Percentiles rank a stretch among this genome's conserved stretches.
Conservation (phyloP, 30 jellyfish, hydroid and myxozoan species). For the Chrysaora quinquecirrha region DNA sequence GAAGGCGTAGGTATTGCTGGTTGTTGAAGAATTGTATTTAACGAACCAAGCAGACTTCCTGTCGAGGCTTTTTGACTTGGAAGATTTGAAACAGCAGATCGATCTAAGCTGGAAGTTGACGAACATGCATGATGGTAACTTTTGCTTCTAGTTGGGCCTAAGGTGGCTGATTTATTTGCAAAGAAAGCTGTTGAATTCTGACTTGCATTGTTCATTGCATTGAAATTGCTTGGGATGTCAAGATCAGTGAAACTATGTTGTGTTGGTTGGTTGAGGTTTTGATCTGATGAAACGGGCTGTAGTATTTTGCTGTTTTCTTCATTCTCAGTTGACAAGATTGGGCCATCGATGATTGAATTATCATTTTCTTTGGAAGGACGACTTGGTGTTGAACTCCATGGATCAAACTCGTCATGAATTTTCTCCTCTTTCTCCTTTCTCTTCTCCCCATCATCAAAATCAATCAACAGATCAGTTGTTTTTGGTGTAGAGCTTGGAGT, state of each 20-base stretch:
- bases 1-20: conserved; percentile 14
- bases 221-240: conserved; percentile 15
- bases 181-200: conserved; percentile 21
- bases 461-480: conserved; percentile 32
- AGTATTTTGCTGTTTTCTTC: not conserved
- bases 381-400: conserved; percentile 9
- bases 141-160: conserved; percentile 17
- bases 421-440: not conserved
- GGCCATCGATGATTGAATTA: not conserved
- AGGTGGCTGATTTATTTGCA: conserved; percentile 38
- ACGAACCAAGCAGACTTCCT: conserved; percentile 58
- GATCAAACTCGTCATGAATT: not conserved
- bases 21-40: conserved; percentile 49
- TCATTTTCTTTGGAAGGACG: not conserved
- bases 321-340: not conserved
- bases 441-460: conserved; percentile 37
- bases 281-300: not conserved
- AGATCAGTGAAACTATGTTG: conserved; percentile 26
- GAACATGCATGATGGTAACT: not conserved
- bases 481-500: not conserved
- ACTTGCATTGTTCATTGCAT: not conserved
- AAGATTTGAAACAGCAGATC: not conserved
- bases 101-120: conserved; percentile 41
- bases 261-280: not conserved
- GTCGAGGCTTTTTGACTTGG: conserved; percentile 13